These are phyloP conservation scores for Drosophila prosaltans DNA, from an alignment of 1,140 invertebrate species.

Conservation along the genomic window DNA sequence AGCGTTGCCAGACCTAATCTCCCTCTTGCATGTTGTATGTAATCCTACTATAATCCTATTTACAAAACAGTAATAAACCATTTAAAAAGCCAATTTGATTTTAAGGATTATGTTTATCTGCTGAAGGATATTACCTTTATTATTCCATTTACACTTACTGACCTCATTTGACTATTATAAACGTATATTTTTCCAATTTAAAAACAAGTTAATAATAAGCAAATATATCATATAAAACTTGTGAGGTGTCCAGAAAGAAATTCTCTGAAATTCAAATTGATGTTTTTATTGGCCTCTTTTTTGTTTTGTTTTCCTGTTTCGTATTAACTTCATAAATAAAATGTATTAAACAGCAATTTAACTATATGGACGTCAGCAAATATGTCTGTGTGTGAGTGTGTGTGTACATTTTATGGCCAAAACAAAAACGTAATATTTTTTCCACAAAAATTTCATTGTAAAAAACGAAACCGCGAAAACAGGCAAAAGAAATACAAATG, in stretches of 20 bases:
- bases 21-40: no score
- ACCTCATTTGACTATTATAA: no score
- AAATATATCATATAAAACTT: no score
- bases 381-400: background rate
- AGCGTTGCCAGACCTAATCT: no score
- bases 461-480: conserved; percentile 1
- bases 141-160: no score
- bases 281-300: conserved; percentile 1
- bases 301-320: background rate
- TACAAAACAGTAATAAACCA: no score
- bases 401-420: conserved; percentile 7
- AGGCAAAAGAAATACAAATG: background rate
- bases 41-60: no score
- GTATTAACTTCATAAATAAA: conserved; percentile 10
- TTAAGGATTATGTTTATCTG: no score
- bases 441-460: background rate
- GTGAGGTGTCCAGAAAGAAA: background rate
- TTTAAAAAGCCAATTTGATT: no score
- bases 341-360: conserved; percentile 12
- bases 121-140: no score
- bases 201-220: no score
- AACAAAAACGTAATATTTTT: conserved; percentile 7
- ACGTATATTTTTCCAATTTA: no score
- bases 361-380: conserved; percentile 3
- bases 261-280: background rate